Evolutionary conservation across 2,797 vertebrate species (phyloP), one percentile per base, ranked within the genome.

Genomic region (Siniperca undulata): DNA sequence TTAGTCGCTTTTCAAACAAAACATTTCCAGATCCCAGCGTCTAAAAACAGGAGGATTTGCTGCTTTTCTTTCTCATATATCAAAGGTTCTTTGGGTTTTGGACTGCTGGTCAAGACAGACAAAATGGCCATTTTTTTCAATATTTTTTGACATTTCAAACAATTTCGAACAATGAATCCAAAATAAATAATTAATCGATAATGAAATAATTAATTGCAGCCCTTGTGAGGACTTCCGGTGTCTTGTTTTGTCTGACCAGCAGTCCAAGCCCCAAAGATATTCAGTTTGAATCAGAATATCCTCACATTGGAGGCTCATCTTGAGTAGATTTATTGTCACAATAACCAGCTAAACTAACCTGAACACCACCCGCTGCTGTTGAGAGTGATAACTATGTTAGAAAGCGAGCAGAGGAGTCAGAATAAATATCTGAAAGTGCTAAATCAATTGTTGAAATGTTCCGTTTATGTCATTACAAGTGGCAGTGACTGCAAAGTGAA

Each of bases 341-440:
- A 55, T 55, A 42, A 64, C 7, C 22, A 60, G 34, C 38, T 20
- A 59, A 62, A 62, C 14, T 9, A n/a, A 17, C 56, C 30, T 20
- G 40, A 76, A 38, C 42, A 58, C 16, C 42, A 27, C 53, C 53
- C 48, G 13, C 52, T 66, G 61, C 50, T 61, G 70, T 16, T 64
- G 19, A 13, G 11, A 56, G 53, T 11, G 52, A 53, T 7, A 52
- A n/a, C 3, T 9, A 52, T 30, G 19, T 22, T 10, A 52, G 50
- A 19, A 20, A 50, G 19, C 8, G 3, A 20, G 58, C 9, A 36
- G n/a, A 22, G 17, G 36, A 11, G 30, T 60, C 56, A 11, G 10
- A 34, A 34, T 19, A 34, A 60, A 60, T 10, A 20, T 36, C 20
- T 52, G 20, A 22, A 52, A 52, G 50, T 52, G 50, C 48, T 50